Evolutionary conservation across 2,888 invertebrate genomes (phyloP).

Genomic region (Caenorhabditis uteleia): DNA sequence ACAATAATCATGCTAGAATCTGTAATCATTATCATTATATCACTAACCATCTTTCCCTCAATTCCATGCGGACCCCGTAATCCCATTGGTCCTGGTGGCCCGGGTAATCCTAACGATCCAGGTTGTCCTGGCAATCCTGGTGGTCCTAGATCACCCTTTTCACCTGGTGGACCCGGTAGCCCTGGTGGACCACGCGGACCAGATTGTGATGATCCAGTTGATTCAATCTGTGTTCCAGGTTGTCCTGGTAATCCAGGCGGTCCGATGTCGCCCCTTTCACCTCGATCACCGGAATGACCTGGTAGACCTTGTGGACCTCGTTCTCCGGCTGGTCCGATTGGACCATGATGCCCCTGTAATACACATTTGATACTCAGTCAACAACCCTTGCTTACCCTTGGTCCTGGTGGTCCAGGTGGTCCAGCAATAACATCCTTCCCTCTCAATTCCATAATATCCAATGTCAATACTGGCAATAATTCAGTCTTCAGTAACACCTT

Average conservation of each 20-base stretch:
- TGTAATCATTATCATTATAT: slow-evolving; percentile 12
- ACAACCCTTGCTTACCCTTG: slow-evolving; percentile 32
- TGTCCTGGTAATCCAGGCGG: slow-evolving; percentile 63
- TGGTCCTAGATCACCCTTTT: slow-evolving; percentile 57
- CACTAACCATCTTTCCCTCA: slow-evolving; percentile 55
- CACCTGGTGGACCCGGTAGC: slow-evolving; percentile 58
- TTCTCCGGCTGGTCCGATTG: slow-evolving; percentile 39
- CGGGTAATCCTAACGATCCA: slow-evolving; percentile 62
- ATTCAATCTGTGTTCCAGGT: slow-evolving; percentile 43
- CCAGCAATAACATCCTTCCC: slow-evolving; percentile 48
- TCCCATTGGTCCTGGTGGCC: slow-evolving; percentile 58
- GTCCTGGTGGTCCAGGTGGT: slow-evolving; percentile 57
- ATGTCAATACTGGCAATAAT: slow-evolving; percentile 47
- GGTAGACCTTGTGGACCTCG: slow-evolving; percentile 64
- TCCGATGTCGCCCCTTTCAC: slow-evolving; percentile 67
- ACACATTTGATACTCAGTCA: neutral
- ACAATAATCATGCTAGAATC: slow-evolving; percentile 19
- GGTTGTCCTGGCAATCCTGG: slow-evolving; percentile 56
- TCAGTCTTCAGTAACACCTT: slow-evolving; percentile 33
- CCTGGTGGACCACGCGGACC: slow-evolving; percentile 57
- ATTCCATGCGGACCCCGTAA: slow-evolving; percentile 62
- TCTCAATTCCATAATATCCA: slow-evolving; percentile 44
- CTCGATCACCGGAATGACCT: slow-evolving; percentile 64
- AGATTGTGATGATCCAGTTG: too few relatives aligned
- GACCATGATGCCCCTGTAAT: slow-evolving; percentile 22